phyloP scores from a whole-genome alignment of 2,113 vertebrate genomes.

The Bufo bufo region DNA sequence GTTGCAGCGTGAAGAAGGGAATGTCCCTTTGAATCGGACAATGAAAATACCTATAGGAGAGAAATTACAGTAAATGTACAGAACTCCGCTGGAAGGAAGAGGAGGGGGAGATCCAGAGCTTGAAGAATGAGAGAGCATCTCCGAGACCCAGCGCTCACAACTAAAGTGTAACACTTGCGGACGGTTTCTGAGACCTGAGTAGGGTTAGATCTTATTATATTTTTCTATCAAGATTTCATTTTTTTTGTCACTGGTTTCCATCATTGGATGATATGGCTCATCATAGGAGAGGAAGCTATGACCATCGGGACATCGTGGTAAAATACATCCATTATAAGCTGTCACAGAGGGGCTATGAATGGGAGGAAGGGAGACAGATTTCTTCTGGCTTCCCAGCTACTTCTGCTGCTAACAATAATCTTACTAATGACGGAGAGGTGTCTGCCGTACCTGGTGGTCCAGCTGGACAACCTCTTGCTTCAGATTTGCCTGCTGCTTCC shows the following conservation, averaged over 20 bases:
- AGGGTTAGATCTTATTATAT: constrained; percentile 61
- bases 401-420: constrained; percentile 68
- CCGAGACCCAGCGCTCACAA: constrained; percentile 61
- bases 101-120: constrained; percentile 70
- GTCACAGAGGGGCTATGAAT: constrained; percentile 80
- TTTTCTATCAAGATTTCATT: constrained; percentile 66
- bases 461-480: constrained; percentile 54
- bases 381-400: constrained; percentile 61
- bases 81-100: constrained; percentile 72
- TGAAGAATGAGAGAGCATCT: constrained; percentile 75
- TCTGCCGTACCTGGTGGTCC: constrained; percentile 56
- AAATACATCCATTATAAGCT: constrained; percentile 84
- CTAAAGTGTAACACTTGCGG: constrained; percentile 73
- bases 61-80: constrained; percentile 69
- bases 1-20: constrained; percentile 71
- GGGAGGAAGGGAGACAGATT: constrained; percentile 69
- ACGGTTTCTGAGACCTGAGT: constrained; percentile 46
- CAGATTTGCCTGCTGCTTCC: constrained; percentile 66
- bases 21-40: constrained; percentile 65
- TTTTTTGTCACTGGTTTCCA: constrained; percentile 63
- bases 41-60: constrained; percentile 73
- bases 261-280: constrained; percentile 74
- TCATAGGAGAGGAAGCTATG: constrained; percentile 76
- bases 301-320: constrained; percentile 79
- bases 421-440: constrained; percentile 67